A percentile compares a stretch with the other conserved stretches of the same genome.
These are phyloP conservation scores for Tribolium freemani DNA, from an alignment of 2,888 invertebrate genomes.

Conservation along the genomic window DNA sequence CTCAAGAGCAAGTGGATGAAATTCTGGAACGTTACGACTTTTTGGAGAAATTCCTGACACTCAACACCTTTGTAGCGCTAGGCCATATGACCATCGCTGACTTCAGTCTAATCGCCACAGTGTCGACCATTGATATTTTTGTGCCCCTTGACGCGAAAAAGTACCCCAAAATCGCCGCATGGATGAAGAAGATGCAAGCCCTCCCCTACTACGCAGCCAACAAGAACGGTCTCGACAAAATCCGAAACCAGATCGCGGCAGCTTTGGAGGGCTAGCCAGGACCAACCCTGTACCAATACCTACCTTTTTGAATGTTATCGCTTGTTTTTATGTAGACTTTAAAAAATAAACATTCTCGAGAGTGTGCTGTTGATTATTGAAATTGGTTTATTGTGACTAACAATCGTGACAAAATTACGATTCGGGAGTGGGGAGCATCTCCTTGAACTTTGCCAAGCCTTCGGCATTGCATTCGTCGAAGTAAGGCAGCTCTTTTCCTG, in stretches of 20 bases:
- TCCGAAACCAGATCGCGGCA: constrained; percentile 4
- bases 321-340: constrained; percentile 34
- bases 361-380: neutral
- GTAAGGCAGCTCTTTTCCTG: constrained; percentile 55
- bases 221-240: constrained; percentile 31
- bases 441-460: constrained; percentile 50
- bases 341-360: constrained; percentile 8
- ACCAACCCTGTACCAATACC: constrained; percentile 4
- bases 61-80: constrained; percentile 53
- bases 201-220: constrained; percentile 33
- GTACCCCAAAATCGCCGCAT: constrained; percentile 39
- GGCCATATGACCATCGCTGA: constrained; percentile 61
- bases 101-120: constrained; percentile 62
- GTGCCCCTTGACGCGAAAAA: constrained; percentile 62
- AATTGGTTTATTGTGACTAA: constrained; percentile 13
- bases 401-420: neutral
- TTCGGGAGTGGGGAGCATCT: constrained; percentile 42
- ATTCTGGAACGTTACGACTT: constrained; percentile 30
- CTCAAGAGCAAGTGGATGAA: constrained; percentile 36
- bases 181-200: constrained; percentile 38
- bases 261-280: constrained; percentile 11
- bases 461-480: constrained; percentile 57
- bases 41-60: constrained; percentile 27
- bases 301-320: constrained; percentile 12
- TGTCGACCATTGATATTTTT: constrained; percentile 67